Percentiles rank a stretch among this genome's conserved stretches.
Evolutionary conservation across 2,797 vertebrate genomes (phyloP).

Genomic region (Spondyliosoma cantharus): DNA sequence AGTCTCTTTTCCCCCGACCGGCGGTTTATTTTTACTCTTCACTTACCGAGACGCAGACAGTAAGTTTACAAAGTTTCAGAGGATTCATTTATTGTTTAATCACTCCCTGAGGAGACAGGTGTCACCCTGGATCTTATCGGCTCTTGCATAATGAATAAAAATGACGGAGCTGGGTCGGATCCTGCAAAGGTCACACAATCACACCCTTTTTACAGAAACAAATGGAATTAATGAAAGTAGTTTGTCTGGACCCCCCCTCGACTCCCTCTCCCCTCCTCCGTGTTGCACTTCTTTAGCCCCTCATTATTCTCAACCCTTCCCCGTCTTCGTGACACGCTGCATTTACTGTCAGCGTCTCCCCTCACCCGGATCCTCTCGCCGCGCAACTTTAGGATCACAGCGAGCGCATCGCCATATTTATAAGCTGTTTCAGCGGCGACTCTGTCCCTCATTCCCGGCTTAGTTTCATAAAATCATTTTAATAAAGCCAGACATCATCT

Average conservation of each 20-base stretch:
- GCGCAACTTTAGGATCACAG: conserved; percentile 50
- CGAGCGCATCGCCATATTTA: conserved; percentile 49
- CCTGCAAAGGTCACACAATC: conserved; percentile 91
- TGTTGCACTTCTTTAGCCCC: conserved; percentile 47
- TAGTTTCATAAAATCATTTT: conserved; percentile 75
- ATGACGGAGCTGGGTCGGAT: conserved; percentile 87
- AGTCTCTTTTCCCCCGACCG: conserved; percentile 30
- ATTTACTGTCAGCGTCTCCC: conserved; percentile 41
- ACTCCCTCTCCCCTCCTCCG: conserved; percentile 24
- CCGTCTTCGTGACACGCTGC: conserved; percentile 36
- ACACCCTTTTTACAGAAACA: conserved; percentile 91
- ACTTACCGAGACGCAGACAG: conserved; percentile 71
- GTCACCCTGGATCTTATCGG: conserved; percentile 85
- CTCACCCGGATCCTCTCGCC: conserved; percentile 4
- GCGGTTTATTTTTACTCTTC: conserved; percentile 77
- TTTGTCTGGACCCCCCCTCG: conserved; percentile 76
- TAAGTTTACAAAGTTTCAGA: conserved; percentile 85
- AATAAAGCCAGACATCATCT: conserved; percentile 73
- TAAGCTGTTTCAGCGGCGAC: conserved; percentile 66
- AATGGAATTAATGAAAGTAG: conserved; percentile 88
- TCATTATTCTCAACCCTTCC: conserved; percentile 54
- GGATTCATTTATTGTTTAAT: conserved; percentile 84
- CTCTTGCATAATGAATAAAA: conserved; percentile 93
- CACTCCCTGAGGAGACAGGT: conserved; percentile 78
- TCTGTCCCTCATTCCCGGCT: conserved; percentile 49